Conservation (phyloP, 2,888 invertebrate genomes). For the Empis livida region DNA sequence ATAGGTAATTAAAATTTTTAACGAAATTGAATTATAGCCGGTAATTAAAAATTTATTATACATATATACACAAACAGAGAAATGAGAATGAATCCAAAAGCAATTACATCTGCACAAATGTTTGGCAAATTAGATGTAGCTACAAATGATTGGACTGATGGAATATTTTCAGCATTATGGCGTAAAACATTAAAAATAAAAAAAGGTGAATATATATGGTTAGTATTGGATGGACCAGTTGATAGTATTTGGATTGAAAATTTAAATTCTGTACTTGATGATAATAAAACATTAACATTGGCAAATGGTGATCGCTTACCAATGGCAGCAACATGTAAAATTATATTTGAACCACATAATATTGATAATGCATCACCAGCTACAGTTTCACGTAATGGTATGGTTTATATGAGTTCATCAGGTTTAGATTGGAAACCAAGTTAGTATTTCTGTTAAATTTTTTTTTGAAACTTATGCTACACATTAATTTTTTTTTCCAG, state of each 20-base stretch:
- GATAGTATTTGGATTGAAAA: constrained; percentile 99
- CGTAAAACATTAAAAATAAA: constrained; percentile 83
- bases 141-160: constrained; percentile 98
- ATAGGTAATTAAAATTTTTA: constrained; percentile 45
- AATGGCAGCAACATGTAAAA: constrained; percentile 89
- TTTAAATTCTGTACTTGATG: constrained; percentile 91
- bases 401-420: constrained; percentile 96
- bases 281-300: constrained; percentile 87
- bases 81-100: constrained; percentile 98
- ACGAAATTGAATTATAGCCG: neutral
- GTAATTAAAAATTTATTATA: neutral
- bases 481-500: constrained; percentile 23
- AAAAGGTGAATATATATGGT: constrained; percentile 81
- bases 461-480: neutral
- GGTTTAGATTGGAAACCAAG: constrained; percentile 85
- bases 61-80: constrained; percentile 38
- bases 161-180: constrained; percentile 95
- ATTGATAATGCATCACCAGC: constrained; percentile 97
- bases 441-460: constrained; percentile 19
- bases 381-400: constrained; percentile 86
- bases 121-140: constrained; percentile 92
- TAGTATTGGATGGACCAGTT: constrained; percentile 90
- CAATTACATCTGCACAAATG: constrained; percentile 96
- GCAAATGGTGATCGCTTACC: constrained; percentile 91
- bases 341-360: constrained; percentile 94